A percentile compares a stretch with the other conserved stretches of the same genome.
Conservation (phyloP, 2,888 invertebrate genomes). For the Lottia scabra region DNA sequence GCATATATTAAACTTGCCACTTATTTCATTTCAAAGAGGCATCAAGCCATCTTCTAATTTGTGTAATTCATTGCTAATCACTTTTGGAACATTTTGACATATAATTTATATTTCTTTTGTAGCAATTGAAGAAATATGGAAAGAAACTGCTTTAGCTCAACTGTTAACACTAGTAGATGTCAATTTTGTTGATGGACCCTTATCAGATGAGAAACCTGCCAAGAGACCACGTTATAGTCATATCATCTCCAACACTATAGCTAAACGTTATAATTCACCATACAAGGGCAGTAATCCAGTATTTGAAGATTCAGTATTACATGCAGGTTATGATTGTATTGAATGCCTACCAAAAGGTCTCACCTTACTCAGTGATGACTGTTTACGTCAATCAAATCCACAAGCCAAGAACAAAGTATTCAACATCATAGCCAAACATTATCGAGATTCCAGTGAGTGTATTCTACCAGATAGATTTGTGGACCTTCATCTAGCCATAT, state of each 20-base stretch:
- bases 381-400: conserved; percentile 41
- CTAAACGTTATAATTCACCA: conserved; percentile 50
- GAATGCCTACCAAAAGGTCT: conserved; percentile 59
- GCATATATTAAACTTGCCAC: too few relatives aligned
- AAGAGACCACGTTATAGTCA: conserved; percentile 32
- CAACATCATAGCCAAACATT: conserved; percentile 57
- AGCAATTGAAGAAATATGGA: conserved; percentile 59
- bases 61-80: too few relatives aligned
- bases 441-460: conserved; percentile 40
- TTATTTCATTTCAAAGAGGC: too few relatives aligned
- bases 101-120: conserved; percentile 21
- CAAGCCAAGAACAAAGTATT: conserved; percentile 58
- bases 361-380: conserved; percentile 55
- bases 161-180: conserved; percentile 62
- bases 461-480: conserved; percentile 61
- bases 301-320: conserved; percentile 53
- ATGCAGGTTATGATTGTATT: conserved; percentile 58
- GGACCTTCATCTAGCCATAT: conserved; percentile 62
- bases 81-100: background rate
- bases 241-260: conserved; percentile 52
- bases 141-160: conserved; percentile 61
- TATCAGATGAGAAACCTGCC: conserved; percentile 47
- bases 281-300: conserved; percentile 33
- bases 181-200: conserved; percentile 63
- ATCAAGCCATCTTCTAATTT: too few relatives aligned